These are phyloP conservation scores for Balearica regulorum DNA, from an alignment of 2,797 vertebrate genomes.

Conservation along the genomic window DNA sequence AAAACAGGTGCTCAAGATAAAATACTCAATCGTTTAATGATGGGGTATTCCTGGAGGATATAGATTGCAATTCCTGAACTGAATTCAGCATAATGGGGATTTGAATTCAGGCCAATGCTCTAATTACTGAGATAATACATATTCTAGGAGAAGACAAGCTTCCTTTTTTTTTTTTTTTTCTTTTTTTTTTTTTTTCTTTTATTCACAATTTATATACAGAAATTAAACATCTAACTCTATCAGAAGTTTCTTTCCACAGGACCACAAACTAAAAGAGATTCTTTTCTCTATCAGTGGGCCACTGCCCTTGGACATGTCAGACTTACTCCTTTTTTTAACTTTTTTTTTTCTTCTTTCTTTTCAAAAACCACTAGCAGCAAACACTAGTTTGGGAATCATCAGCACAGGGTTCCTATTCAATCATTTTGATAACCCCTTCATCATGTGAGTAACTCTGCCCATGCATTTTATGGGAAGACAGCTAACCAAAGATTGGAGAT, in stretches of 20 bases:
- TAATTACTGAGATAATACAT: neutral
- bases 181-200: neutral
- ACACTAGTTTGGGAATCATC: neutral
- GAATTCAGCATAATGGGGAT: neutral
- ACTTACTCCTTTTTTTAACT: neutral
- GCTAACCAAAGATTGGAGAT: neutral
- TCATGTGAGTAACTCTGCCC: neutral
- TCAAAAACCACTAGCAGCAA: neutral
- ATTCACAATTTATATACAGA: neutral
- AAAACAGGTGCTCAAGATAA: neutral
- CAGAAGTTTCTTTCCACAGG: neutral
- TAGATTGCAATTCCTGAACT: neutral
- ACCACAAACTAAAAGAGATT: neutral
- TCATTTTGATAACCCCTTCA: neutral
- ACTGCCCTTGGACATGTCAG: neutral
- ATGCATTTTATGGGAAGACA: neutral
- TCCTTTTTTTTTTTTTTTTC: neutral
- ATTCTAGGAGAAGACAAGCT: neutral
- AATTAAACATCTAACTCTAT: neutral
- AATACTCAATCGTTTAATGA: neutral
- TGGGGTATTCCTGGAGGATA: neutral
- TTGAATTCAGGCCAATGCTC: neutral
- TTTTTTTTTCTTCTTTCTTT: neutral
- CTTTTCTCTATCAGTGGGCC: neutral
- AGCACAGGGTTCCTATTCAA: neutral